Percentiles rank a stretch among this genome's conserved stretches.
Conservation (phyloP, 1,140 invertebrate species). For the Latrodectus geometricus region DNA sequence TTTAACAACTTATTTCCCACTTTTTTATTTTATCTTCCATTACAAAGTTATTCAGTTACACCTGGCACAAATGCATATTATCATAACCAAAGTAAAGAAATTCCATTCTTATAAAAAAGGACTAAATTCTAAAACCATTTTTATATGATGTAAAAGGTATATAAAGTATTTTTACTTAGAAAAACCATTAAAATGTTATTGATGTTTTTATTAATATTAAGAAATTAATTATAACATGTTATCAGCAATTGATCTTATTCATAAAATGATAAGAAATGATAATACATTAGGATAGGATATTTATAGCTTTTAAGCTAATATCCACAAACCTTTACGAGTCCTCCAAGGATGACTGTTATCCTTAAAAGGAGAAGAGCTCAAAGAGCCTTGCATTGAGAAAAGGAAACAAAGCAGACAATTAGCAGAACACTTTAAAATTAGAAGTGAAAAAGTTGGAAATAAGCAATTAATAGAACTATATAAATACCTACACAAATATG, state of each 20-base stretch:
- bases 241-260: background rate
- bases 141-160: too few species aligned
- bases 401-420: slow-evolving; percentile 11
- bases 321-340: slow-evolving; percentile 88
- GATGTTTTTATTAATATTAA: background rate
- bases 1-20: too few species aligned
- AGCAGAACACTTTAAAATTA: background rate
- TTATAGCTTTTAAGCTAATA: background rate
- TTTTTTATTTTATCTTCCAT: too few species aligned
- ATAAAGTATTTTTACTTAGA: too few species aligned
- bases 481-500: background rate
- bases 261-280: background rate
- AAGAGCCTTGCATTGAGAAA: slow-evolving; percentile 72
- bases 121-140: too few species aligned
- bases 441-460: background rate
- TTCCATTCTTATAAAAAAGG: too few species aligned
- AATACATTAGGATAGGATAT: background rate
- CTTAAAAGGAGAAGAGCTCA: slow-evolving; percentile 77
- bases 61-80: too few species aligned
- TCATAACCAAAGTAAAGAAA: too few species aligned
- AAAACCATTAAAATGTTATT: too few species aligned
- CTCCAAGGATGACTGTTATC: slow-evolving; percentile 93
- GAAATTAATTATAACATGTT: background rate
- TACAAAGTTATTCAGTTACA: too few species aligned
- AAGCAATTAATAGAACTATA: background rate